phyloP scores from a whole-genome alignment of 2,888 invertebrate species.

The Caenorhabditis sulstoni region DNA sequence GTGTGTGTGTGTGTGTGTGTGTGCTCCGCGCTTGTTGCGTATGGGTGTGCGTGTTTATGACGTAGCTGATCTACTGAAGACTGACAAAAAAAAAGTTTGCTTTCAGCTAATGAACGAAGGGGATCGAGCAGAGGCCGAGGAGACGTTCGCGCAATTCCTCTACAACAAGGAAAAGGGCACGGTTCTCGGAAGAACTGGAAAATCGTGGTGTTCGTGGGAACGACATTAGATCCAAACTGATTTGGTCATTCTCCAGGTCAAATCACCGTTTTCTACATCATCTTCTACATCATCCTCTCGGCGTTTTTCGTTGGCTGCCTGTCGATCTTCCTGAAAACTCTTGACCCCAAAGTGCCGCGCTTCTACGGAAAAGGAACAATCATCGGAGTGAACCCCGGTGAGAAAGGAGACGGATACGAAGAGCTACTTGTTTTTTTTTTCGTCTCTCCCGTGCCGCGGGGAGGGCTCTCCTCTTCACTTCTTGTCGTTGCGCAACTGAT shows the following conservation, averaged over 20 bases:
- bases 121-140: conserved; percentile 52
- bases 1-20: no score
- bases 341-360: conserved; percentile 90
- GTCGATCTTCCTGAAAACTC: conserved; percentile 94
- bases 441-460: no score
- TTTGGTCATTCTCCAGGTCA: conserved; percentile 86
- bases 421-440: conserved; percentile 8
- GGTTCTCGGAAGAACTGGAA: conserved; percentile 77
- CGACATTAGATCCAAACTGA: no score
- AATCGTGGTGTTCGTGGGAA: conserved; percentile 76
- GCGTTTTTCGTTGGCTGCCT: conserved; percentile 96
- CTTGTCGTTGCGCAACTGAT: conserved; percentile 38
- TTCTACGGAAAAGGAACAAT: conserved; percentile 91
- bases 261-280: conserved; percentile 94
- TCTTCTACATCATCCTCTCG: conserved; percentile 93
- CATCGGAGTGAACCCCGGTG: conserved; percentile 95
- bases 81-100: not conserved
- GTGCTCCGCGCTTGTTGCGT: no score
- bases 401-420: no score
- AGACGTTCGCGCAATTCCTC: conserved; percentile 74
- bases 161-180: conserved; percentile 78
- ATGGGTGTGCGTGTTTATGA: conserved; percentile 41
- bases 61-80: conserved; percentile 56
- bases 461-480: conserved; percentile 9
- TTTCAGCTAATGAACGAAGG: conserved; percentile 79